A percentile compares a stretch with the other conserved stretches of the same genome.
Evolutionary conservation across 2,888 invertebrate species (phyloP).

Genomic region (Drosophila fungiperda): DNA sequence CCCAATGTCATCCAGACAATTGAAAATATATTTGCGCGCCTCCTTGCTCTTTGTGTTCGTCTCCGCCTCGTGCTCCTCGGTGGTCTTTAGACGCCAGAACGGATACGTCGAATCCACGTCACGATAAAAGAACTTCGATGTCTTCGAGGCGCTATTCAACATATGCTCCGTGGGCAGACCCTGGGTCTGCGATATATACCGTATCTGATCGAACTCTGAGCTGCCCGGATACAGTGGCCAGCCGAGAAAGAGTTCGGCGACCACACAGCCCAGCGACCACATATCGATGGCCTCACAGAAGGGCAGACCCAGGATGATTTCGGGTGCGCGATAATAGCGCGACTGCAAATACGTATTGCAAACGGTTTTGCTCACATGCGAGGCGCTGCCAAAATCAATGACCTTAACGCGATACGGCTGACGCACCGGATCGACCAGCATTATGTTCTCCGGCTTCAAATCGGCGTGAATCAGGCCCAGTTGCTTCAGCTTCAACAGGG

Average conservation of each 20-base stretch:
- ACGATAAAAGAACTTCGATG: conserved; percentile 98
- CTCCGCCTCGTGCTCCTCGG: conserved; percentile 99
- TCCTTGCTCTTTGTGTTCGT: conserved; percentile 99
- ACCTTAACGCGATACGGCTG: conserved; percentile 99
- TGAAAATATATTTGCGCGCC: conserved; percentile 99
- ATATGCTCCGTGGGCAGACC: conserved; percentile 99
- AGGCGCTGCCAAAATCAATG: conserved; percentile 99
- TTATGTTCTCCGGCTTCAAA: conserved; percentile 99
- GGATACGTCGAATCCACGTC: conserved; percentile 97
- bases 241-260: conserved; percentile 99
- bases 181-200: conserved; percentile 97
- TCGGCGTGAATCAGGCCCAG: conserved; percentile 99
- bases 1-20: conserved; percentile 99
- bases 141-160: conserved; percentile 98
- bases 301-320: conserved; percentile 98
- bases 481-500: conserved; percentile 91
- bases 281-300: conserved; percentile 99
- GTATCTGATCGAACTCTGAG: conserved; percentile 99
- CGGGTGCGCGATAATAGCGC: conserved; percentile 98
- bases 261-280: conserved; percentile 99
- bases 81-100: conserved; percentile 95
- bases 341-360: conserved; percentile 99
- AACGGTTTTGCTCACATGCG: conserved; percentile 99
- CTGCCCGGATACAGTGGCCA: conserved; percentile 99
- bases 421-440: conserved; percentile 99